Conservation (phyloP, 1,140 invertebrate genomes). For the Charaxes varanes region DNA sequence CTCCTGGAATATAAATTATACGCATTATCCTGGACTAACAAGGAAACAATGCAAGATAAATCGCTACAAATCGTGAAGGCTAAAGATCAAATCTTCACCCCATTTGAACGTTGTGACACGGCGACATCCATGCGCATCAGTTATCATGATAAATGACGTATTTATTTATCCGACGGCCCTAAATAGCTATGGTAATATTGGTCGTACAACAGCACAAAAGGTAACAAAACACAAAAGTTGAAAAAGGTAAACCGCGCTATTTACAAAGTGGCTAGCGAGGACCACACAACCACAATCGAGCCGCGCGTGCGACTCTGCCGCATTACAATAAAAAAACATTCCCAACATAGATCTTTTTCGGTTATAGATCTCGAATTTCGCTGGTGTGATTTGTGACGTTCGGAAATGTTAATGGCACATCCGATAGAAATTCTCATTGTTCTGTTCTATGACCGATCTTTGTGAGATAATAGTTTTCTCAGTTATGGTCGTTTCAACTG, state of each 20-base stretch:
- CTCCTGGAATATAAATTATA: conserved; percentile 15
- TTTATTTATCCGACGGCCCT: conserved; percentile 73
- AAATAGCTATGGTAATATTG: conserved; percentile 75
- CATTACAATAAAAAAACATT: conserved; percentile 64
- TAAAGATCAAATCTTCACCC: conserved; percentile 63
- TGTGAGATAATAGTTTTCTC: no score
- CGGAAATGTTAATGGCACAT: conserved; percentile 65
- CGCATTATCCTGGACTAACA: conserved; percentile 22
- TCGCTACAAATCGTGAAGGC: conserved; percentile 51
- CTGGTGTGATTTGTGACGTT: conserved; percentile 72
- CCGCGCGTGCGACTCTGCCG: conserved; percentile 69
- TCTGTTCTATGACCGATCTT: conserved; percentile 2
- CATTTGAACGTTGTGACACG: conserved; percentile 48
- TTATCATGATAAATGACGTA: conserved; percentile 74
- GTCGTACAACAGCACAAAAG: conserved; percentile 73
- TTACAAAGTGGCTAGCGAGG: conserved; percentile 73
- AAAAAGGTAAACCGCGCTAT: conserved; percentile 74
- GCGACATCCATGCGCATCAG: conserved; percentile 60
- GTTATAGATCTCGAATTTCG: conserved; percentile 71
- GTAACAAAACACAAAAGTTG: conserved; percentile 75
- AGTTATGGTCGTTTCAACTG: no score
- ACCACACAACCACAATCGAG: conserved; percentile 72
- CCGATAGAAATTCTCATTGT: conserved; percentile 16
- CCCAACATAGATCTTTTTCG: conserved; percentile 69
- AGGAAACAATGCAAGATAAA: conserved; percentile 57